Conservation (phyloP, 2,797 vertebrate genomes). For the Nannoperca obscura region DNA sequence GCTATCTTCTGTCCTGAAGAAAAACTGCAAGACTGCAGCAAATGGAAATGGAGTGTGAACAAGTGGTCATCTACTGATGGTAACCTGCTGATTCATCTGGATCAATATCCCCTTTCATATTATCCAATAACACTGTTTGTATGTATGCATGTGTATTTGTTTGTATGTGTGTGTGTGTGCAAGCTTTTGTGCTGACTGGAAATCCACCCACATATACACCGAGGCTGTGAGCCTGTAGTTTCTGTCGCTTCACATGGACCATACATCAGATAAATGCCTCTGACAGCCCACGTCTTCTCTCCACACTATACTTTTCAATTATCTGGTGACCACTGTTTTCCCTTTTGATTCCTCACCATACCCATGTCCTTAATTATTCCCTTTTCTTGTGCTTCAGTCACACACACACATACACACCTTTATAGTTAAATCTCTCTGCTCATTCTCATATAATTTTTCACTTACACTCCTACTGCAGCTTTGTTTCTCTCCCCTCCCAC, state of each 20-base stretch:
- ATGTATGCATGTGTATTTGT: background rate
- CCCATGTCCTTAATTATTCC: conserved; percentile 2
- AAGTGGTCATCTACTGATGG: conserved; percentile 42
- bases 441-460: conserved; percentile 21
- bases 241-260: conserved; percentile 17
- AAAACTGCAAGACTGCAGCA: conserved; percentile 73
- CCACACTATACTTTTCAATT: conserved; percentile 16
- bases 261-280: conserved; percentile 25
- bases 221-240: conserved; percentile 23
- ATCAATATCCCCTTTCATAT: conserved; percentile 33
- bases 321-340: conserved; percentile 10
- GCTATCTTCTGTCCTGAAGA: conserved; percentile 66
- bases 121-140: conserved; percentile 15
- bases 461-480: conserved; percentile 12
- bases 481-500: conserved; percentile 29
- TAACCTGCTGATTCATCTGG: conserved; percentile 57
- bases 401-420: background rate
- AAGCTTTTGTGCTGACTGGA: conserved; percentile 11
- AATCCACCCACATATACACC: conserved; percentile 8
- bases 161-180: background rate
- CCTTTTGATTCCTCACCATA: conserved; percentile 10
- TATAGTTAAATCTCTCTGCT: conserved; percentile 7
- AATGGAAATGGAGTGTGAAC: conserved; percentile 54
- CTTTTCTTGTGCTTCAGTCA: conserved; percentile 19
- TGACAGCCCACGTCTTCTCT: conserved; percentile 35